A percentile compares a stretch with the other conserved stretches of the same genome.
These are phyloP conservation scores for Hipposideros larvatus DNA, from an alignment of 2,797 vertebrate genomes.

Conservation along the genomic window DNA sequence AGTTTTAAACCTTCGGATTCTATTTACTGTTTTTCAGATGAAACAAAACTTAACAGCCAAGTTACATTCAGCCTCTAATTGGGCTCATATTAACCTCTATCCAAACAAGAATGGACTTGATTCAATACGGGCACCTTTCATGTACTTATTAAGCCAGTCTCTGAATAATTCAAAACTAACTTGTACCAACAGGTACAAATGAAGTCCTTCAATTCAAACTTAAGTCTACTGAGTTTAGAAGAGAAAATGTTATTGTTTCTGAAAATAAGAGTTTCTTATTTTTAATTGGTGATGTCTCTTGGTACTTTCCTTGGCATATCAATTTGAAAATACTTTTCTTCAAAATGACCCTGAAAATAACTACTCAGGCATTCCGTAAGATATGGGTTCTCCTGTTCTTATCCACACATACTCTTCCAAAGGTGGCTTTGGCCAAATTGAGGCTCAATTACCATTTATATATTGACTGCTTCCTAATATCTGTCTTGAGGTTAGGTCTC, in stretches of 20 bases:
- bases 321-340: background rate
- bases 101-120: background rate
- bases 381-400: background rate
- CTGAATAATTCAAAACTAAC: background rate
- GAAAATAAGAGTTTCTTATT: background rate
- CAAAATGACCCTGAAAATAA: background rate
- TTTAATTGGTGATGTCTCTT: background rate
- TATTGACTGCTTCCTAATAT: background rate
- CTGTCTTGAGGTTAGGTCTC: background rate
- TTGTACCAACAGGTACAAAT: background rate
- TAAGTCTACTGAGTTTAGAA: background rate
- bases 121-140: background rate
- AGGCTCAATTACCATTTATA: background rate
- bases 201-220: background rate
- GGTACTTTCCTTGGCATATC: background rate
- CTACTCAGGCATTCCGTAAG: background rate
- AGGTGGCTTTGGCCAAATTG: background rate
- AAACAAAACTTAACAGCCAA: conserved; percentile 24
- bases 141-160: background rate
- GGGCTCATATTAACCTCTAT: background rate
- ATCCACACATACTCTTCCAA: background rate
- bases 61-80: background rate
- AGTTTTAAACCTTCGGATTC: background rate
- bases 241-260: conserved; percentile 24
- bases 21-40: background rate